Evolutionary conservation across 2,113 vertebrate species (phyloP).

Genomic region (Anolis sagrei): DNA sequence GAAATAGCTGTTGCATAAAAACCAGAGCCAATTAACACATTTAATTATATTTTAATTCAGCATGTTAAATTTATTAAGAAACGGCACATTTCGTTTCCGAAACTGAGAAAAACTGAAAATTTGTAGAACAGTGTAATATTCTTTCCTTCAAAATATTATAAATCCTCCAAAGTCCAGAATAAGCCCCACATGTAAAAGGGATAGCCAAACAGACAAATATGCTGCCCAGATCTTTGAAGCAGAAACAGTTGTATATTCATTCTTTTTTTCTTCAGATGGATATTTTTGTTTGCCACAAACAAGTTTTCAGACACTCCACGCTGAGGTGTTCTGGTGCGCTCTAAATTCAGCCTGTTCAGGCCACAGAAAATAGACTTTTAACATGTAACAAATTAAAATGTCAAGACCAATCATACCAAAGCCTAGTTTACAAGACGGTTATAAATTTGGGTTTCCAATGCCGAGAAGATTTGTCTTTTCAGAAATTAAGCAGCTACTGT

Average conservation of each 20-base stretch:
- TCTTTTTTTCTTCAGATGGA: slow-evolving; percentile 4
- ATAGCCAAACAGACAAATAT: neutral
- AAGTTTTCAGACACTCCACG: slow-evolving; percentile 43
- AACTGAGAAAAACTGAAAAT: too few species aligned
- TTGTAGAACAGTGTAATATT: too few species aligned
- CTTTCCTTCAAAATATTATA: neutral
- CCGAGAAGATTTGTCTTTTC: slow-evolving; percentile 49
- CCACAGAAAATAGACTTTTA: slow-evolving; percentile 70
- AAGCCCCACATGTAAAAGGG: neutral
- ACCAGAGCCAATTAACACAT: too few species aligned
- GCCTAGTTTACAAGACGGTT: slow-evolving; percentile 65
- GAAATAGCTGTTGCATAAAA: too few species aligned
- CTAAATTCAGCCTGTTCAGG: slow-evolving; percentile 62
- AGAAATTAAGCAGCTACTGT: slow-evolving; percentile 48
- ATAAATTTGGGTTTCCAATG: slow-evolving; percentile 59
- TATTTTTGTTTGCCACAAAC: slow-evolving; percentile 50
- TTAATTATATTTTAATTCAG: too few species aligned
- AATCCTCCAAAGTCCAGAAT: neutral
- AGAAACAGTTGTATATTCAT: slow-evolving; percentile 21
- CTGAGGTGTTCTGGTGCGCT: slow-evolving; percentile 57
- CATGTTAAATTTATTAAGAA: too few species aligned
- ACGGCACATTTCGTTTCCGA: too few species aligned
- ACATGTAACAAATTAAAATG: slow-evolving; percentile 73
- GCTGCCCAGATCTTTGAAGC: slow-evolving; percentile 15
- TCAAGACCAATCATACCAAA: slow-evolving; percentile 71